Evolutionary conservation across 2,888 invertebrate species (phyloP).

Genomic region (Oxytorus armatus): DNA sequence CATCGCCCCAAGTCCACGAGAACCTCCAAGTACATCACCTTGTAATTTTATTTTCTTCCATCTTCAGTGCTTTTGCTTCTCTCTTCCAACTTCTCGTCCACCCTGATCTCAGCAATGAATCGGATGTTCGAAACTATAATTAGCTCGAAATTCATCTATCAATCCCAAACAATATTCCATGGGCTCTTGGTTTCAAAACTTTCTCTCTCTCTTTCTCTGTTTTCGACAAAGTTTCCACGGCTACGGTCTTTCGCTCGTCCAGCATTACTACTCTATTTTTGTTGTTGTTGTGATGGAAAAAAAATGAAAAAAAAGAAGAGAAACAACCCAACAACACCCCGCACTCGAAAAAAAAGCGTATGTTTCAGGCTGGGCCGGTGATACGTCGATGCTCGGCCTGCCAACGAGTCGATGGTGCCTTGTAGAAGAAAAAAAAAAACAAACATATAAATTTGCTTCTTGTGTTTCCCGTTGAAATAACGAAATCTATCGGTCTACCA

Average conservation of each 20-base stretch:
- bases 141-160: conserved; percentile 5
- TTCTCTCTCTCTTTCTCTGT: background rate
- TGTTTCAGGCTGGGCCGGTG: conserved; percentile 65
- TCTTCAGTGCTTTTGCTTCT: conserved; percentile 59
- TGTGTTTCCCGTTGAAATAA: conserved; percentile 50
- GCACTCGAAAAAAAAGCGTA: conserved; percentile 37
- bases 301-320: background rate
- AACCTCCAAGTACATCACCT: conserved; percentile 43
- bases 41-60: conserved; percentile 26
- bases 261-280: background rate
- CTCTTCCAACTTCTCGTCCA: conserved; percentile 54
- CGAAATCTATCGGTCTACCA: conserved; percentile 49
- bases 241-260: background rate
- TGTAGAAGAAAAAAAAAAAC: conserved; percentile 57
- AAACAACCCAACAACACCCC: background rate
- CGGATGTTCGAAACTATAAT: conserved; percentile 43
- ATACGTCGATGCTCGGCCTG: conserved; percentile 59
- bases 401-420: conserved; percentile 50
- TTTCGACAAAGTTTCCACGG: conserved; percentile 4
- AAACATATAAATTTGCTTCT: conserved; percentile 39
- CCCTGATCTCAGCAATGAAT: background rate
- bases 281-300: background rate
- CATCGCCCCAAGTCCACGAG: conserved; percentile 19
- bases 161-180: background rate
- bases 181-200: background rate